Base-by-base conservation (phyloP, 1,140 invertebrate genomes). In the Drosophila saltans region DNA sequence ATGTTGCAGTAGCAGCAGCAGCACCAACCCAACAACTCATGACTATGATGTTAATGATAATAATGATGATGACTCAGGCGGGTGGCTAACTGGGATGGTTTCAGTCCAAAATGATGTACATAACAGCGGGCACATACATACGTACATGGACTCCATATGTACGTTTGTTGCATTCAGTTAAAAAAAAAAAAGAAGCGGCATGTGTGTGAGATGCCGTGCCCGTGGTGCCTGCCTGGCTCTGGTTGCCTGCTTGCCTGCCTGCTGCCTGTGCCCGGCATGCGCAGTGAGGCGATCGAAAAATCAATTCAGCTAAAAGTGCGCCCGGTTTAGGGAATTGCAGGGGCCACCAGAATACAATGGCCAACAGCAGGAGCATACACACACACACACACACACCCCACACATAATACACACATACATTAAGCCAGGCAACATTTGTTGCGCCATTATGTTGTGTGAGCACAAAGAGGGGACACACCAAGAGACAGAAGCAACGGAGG, bases 251-350 rank as follows among this genome's bases (percentile, higher is more conserved):
- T n/a, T 45, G 30, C 40, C 45, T 56, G 62, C 57, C 39, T 59
- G 57, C 21, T 41, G 66, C 66, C 41, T 59, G 33, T 59, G 85
- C 75, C 84, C 84, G 84, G 81, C 84, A 89, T 89, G 84, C 84
- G 84, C 84, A 89, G 74, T 88, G 80, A 79, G 84, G 66, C 74
- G 69, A 65, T 69, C 72, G 72, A 91, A 91, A 91, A 91, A 91
- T 91, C 88, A 91, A 91, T 91, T 91, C 83, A 91, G 88, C 88
- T 91, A 91, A 91, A 88, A 84, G 71, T 89, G 77, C 85, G 73
- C 84, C 74, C 84, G 85, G 80, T 84, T 78, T 88, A 63, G 74
- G 74, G 76, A 69, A 72, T 78, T 78, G 80, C 73, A 83, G 72
- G 72, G 72, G 21, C 57, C 55, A 57, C 55, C 57, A 39, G 36